Evolutionary conservation across 2,113 vertebrate genomes (phyloP), one percentile per base, ranked within the genome.

Genomic region (Cryptoleucopteryx plumbea): DNA sequence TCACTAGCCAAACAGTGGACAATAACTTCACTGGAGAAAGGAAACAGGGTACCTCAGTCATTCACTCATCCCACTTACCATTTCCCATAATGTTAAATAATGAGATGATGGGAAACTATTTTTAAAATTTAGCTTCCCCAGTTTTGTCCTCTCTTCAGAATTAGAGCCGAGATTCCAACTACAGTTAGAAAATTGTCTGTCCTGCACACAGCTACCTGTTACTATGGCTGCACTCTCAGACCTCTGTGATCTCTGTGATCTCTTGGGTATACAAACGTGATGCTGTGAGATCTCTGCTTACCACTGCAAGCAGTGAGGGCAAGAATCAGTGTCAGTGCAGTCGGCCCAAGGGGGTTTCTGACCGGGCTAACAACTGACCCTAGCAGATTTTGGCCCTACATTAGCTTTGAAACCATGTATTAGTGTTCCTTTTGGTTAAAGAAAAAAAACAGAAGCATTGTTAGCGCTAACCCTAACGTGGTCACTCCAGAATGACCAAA

Each of bases 321-420:
- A 20, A 71, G 11, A 16, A n/a, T 14, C 29, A 42, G 20, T 25
- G 17, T 16, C 23, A 42, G 45, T n/a, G 36, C 16, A 29, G 11
- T 11, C 2, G 0, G 38, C 31, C n/a, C 31, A 36, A 32, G 3
- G 14, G 15, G 5, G 9, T 10, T 91, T 71, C 53, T 2, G 6
- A 52, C 2, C 27, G 7, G n/a, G 16, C 8, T 52, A 61, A 32
- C 27, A 84, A 68, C 5, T 29, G 36, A 72, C 6, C 2, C 15
- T 26, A 52, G 27, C 75, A 12, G 16, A 59, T 58, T 65, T 61
- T 56, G 36, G 23, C 47, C 36, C 14, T 27, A 62, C 4, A 15
- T 58, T 53, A 53, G 38, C 48, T 90, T 79, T 48, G 16, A 87
- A 85, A 58, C 16, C 7, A n/a, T 22, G 2, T 31, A 68, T 70